phyloP scores from a whole-genome alignment of 2,113 vertebrate species.

The Nerophis lumbriciformis region DNA sequence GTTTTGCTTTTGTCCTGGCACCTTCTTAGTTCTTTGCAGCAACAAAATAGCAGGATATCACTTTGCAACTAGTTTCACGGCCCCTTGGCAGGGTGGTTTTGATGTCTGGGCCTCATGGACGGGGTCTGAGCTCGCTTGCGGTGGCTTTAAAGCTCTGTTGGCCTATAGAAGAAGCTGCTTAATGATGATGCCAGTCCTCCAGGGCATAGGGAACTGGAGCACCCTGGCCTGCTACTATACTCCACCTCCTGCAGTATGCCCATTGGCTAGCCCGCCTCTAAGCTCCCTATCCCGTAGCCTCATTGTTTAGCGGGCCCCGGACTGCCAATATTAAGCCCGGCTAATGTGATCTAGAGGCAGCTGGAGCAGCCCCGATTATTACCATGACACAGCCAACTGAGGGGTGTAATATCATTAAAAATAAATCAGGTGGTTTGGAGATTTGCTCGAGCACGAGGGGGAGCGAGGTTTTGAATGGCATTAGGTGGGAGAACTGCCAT shows the following conservation, averaged over 20 bases:
- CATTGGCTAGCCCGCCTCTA: slow-evolving; percentile 68
- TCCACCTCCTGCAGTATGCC: slow-evolving; percentile 67
- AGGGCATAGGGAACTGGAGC: slow-evolving; percentile 71
- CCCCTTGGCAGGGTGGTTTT: slow-evolving; percentile 58
- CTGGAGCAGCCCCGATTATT: slow-evolving; percentile 77
- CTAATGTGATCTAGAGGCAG: slow-evolving; percentile 81
- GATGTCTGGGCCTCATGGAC: slow-evolving; percentile 45
- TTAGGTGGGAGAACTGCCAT: slow-evolving; percentile 67
- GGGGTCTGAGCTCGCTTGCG: slow-evolving; percentile 47
- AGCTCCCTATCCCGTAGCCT: slow-evolving; percentile 67
- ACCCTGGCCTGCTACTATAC: slow-evolving; percentile 62
- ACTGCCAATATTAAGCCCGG: slow-evolving; percentile 79
- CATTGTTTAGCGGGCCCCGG: slow-evolving; percentile 71
- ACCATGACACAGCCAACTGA: slow-evolving; percentile 78
- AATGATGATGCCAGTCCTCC: slow-evolving; percentile 74
- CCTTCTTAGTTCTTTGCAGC: slow-evolving; percentile 8
- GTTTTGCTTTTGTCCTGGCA: slow-evolving; percentile 33
- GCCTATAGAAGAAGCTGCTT: slow-evolving; percentile 53
- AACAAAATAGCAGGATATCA: slow-evolving; percentile 57
- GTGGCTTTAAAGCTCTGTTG: slow-evolving; percentile 54
- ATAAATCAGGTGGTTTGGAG: slow-evolving; percentile 81
- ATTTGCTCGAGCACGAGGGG: slow-evolving; percentile 65
- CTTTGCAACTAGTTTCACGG: slow-evolving; percentile 69
- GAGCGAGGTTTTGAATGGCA: slow-evolving; percentile 63
- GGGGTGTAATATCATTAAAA: slow-evolving; percentile 81